Percentiles rank a stretch among this genome's conserved stretches.
These are phyloP conservation scores for Pteronotus mesoamericanus DNA, from an alignment of 2,797 vertebrate species.

Conservation along the genomic window DNA sequence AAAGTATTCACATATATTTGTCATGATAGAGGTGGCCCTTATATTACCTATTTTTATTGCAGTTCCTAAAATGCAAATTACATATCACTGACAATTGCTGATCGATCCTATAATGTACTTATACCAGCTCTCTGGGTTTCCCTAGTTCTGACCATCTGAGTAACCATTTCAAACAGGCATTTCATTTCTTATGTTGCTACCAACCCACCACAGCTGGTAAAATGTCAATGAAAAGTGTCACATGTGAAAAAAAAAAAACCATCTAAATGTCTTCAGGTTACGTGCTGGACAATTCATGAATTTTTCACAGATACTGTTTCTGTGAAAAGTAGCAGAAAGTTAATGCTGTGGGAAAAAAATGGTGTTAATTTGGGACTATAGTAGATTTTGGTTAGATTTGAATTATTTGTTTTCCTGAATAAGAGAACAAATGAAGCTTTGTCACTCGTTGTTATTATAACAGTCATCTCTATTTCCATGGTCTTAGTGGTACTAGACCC, in stretches of 20 bases:
- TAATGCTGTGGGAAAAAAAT: neutral
- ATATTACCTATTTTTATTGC: neutral
- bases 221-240: conserved; percentile 15
- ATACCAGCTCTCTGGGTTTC: neutral
- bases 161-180: neutral
- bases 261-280: neutral
- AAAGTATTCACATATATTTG: neutral
- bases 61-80: neutral
- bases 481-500: neutral
- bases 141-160: neutral
- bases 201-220: neutral
- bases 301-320: neutral
- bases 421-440: neutral
- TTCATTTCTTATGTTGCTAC: neutral
- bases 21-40: neutral
- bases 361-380: neutral
- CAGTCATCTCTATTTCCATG: neutral
- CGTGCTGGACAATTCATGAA: neutral
- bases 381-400: neutral
- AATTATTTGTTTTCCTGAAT: neutral
- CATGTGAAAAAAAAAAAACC: neutral
- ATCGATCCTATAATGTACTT: neutral
- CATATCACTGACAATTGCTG: neutral
- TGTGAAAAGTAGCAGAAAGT: neutral
- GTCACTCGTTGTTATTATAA: neutral